Conservation (phyloP, 2,113 vertebrate genomes). For the Jaculus jaculus region DNA sequence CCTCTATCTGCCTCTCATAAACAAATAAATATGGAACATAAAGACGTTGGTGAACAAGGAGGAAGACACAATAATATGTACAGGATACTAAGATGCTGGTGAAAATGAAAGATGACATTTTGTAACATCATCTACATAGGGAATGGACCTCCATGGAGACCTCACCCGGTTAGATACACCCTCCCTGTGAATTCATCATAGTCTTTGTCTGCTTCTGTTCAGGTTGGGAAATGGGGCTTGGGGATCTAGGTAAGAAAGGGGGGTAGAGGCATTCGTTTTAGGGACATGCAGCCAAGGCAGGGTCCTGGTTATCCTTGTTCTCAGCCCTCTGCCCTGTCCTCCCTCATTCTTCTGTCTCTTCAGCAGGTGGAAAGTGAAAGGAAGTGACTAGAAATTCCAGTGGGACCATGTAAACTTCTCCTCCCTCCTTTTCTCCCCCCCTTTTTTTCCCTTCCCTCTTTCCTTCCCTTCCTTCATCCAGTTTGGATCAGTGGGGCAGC, state of each 20-base stretch:
- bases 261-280: background rate
- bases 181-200: background rate
- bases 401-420: background rate
- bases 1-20: too few species aligned
- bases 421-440: too few species aligned
- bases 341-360: background rate
- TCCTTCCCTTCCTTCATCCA: background rate
- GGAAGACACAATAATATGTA: background rate
- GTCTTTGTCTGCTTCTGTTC: background rate
- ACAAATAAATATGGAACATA: too few species aligned
- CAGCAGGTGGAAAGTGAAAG: background rate
- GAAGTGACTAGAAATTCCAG: background rate
- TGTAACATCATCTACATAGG: background rate
- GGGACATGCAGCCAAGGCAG: background rate
- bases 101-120: background rate
- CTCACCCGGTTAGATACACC: background rate
- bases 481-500: background rate
- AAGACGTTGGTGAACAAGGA: too few species aligned
- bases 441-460: too few species aligned
- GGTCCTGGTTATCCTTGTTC: background rate
- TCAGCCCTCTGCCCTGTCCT: background rate
- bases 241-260: background rate
- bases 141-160: background rate
- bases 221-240: background rate
- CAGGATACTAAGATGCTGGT: background rate